Percentiles rank a stretch among this genome's conserved stretches.
phyloP scores from a whole-genome alignment of 2,888 invertebrate genomes.

The Trissonchulus latispiculum region DNA sequence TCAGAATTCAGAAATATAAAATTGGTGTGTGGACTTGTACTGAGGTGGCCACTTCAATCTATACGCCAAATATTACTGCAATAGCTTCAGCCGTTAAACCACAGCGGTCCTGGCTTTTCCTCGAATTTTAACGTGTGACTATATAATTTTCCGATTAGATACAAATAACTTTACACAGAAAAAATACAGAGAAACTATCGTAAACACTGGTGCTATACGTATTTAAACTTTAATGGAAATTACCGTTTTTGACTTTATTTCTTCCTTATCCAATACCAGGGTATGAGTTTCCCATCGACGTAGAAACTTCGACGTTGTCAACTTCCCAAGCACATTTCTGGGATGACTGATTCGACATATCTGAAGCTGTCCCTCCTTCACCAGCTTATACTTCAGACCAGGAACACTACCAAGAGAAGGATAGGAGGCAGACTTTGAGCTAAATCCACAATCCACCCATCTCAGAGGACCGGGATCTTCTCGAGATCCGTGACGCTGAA shows the following conservation, averaged over 20 bases:
- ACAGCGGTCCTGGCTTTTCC: too few species aligned
- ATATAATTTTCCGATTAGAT: too few species aligned
- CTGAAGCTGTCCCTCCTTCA: constrained; percentile 61
- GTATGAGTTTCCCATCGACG: constrained; percentile 67
- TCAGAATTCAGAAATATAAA: too few species aligned
- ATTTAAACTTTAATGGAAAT: too few species aligned
- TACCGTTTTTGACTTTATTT: constrained; percentile 63
- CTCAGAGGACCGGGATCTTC: constrained; percentile 7
- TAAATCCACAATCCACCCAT: neutral
- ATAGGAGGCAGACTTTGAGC: constrained; percentile 10
- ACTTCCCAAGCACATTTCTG: constrained; percentile 65
- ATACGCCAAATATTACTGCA: too few species aligned
- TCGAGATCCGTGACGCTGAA: neutral
- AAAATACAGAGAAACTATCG: constrained; percentile 25
- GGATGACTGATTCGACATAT: constrained; percentile 67
- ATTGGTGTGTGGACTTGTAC: too few species aligned
- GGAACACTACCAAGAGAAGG: constrained; percentile 9
- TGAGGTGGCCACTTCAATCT: too few species aligned
- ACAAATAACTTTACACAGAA: too few species aligned
- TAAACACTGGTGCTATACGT: constrained; percentile 2
- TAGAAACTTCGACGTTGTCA: constrained; percentile 64
- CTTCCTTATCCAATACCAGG: constrained; percentile 58
- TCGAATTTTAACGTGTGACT: too few species aligned
- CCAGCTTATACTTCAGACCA: constrained; percentile 53
- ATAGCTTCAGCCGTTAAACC: too few species aligned